Base-by-base conservation (phyloP, 2,888 invertebrate species). In the Drosophila ezoana region DNA sequence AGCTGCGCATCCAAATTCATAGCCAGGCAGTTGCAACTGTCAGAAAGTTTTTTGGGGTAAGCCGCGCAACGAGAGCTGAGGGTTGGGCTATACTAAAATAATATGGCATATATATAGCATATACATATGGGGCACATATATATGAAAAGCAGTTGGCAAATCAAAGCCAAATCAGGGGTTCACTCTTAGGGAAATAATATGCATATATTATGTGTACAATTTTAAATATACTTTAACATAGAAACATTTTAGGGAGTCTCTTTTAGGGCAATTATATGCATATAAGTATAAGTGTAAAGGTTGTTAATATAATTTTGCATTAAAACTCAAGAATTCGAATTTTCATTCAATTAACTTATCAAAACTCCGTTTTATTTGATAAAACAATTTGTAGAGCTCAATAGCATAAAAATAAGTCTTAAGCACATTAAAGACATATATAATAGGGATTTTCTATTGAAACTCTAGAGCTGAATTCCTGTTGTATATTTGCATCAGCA, bases 1-100 rank as follows among this genome's bases (percentile, higher is more conserved):
- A 83, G 82, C 88, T 83, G 82, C 48, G 76, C 51, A 54, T 60
- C 53, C 54, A 48, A 76, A 79, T 76, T 81, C 79, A 79, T 81
- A 52, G 76, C 69, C 8, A 64, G 62, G 65, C 74, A 78, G 75
- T 77, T 80, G 66, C 77, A 76, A 68, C 62, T 84, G 79, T 73
- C 86, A 60, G 14, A 76, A 83, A 81, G 69, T 84, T 80, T 80
- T 75, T 62, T 28, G 33, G 16, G 32, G 14, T 49, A 61, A 48
- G 41, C 47, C 49, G 44, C 45, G 47, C 45, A 54, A 38, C 28
- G 40, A 37, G n/a, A 51, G 8, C 16, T 33, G 41, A 3, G 47
- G n/a, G 4, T 13, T n/a, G 20, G 13, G 23, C 14, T n/a, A 11
- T 38, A 38, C 43, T n/a, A 62, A 41, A 3, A 3, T 14, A 20